Base-by-base conservation (phyloP, 2,113 vertebrate genomes). In the Ictalurus punctatus region DNA sequence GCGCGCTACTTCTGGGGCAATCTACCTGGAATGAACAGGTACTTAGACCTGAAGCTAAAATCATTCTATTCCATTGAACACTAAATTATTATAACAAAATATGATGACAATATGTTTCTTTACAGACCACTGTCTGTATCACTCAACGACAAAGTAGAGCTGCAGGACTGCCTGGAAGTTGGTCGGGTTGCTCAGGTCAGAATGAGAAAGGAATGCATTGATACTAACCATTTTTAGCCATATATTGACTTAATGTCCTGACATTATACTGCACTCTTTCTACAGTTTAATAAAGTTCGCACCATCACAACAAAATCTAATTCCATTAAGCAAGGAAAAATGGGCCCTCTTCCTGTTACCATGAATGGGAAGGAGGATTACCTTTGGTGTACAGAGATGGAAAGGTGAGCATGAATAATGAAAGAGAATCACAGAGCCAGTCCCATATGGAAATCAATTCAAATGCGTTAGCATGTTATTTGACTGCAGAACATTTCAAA, bases 1-100 rank as follows among this genome's bases (percentile, higher is more conserved):
- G 97, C 98, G 0, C 96, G 97, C 9, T 99, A 98, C 87, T 99
- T 98, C 91, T 99, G 98, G 98, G 98, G 98, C 44, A 99, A 99
- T 93, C 94, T 99, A 3, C 98, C 98, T 0, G 98, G 98, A 87
- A 99, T 99, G 98, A 97, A 97, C 95, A 97, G 98, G 98, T 99
- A 44, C 25, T 74, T 59, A 40, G 14, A 54, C 8, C 8, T 56
- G 14, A 48, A 21, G 16, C 16, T 61, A 40, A 80, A 52, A 21
- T 61, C 2, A 27, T n/a, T 48, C 21, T 59, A 5, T 69, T 85
- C 67, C 9, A 79, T 6, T 65, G 44, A 30, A 37, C 23, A 6
- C 4, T 40, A 34, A 63, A 73, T 52, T 82, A 27, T 52, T 56
- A 79, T 79, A 27, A 27, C 10, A 52, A 76, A 65, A 52, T 86